These are phyloP conservation scores for Sterna hirundo DNA, from an alignment of 2,113 vertebrate species.

Conservation along the genomic window DNA sequence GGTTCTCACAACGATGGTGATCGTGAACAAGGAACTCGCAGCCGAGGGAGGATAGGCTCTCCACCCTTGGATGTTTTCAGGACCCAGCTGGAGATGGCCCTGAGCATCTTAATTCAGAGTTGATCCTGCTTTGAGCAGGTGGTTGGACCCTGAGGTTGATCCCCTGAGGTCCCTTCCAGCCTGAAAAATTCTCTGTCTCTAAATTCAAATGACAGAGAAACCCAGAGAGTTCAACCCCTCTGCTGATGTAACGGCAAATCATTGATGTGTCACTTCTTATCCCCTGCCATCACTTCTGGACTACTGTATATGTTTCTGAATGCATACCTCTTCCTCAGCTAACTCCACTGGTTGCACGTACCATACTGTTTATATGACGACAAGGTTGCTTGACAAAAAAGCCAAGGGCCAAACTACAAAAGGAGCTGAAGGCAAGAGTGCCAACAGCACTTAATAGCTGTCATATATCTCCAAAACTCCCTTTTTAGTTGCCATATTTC, in stretches of 20 bases:
- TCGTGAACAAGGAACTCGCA: neutral
- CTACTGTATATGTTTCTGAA: neutral
- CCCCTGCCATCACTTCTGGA: neutral
- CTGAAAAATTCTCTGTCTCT: neutral
- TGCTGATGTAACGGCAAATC: neutral
- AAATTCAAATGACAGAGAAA: neutral
- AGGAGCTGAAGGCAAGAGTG: neutral
- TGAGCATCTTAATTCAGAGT: neutral
- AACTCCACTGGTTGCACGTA: neutral
- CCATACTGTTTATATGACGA: neutral
- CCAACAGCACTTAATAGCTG: neutral
- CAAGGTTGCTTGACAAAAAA: neutral
- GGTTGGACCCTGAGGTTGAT: neutral
- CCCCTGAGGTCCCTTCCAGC: neutral
- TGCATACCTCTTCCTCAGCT: neutral
- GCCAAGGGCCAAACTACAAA: neutral
- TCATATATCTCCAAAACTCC: neutral
- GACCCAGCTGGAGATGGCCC: neutral
- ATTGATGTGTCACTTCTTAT: neutral
- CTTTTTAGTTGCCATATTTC: neutral
- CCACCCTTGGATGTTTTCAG: neutral
- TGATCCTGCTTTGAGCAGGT: neutral
- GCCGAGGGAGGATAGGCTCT: neutral
- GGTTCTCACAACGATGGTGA: neutral
- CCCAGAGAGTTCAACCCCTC: neutral